Evolutionary conservation across 2,888 invertebrate species (phyloP).

Genomic region (Mayetiola destructor): DNA sequence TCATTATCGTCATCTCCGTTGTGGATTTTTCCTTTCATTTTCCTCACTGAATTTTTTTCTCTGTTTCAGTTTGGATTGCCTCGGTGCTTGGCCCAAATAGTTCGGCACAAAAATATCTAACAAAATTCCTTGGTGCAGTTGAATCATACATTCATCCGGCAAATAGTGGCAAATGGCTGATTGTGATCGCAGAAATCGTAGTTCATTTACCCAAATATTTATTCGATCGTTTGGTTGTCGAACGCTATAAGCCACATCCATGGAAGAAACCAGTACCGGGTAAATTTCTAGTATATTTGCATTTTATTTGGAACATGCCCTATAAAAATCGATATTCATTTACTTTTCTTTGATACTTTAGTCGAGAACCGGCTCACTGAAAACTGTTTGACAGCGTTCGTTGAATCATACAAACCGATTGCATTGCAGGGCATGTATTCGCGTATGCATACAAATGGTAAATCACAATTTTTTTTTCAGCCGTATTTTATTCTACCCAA

Average conservation of each 20-base stretch:
- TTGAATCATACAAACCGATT: conserved; percentile 56
- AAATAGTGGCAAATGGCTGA: conserved; percentile 69
- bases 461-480: too few relatives aligned
- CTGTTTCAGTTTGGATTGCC: conserved; percentile 43
- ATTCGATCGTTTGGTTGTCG: conserved; percentile 38
- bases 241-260: conserved; percentile 29
- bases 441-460: conserved; percentile 45
- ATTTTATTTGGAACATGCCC: not conserved
- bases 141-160: conserved; percentile 84
- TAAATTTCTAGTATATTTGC: conserved; percentile 9
- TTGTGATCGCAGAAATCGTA: conserved; percentile 49
- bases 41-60: not conserved
- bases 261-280: conserved; percentile 32
- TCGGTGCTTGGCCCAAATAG: conserved; percentile 52
- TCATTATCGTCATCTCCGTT: not conserved
- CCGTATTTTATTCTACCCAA: too few relatives aligned
- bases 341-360: too few relatives aligned
- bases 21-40: not conserved
- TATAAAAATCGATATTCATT: too few relatives aligned
- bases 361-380: conserved; percentile 58
- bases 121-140: conserved; percentile 64
- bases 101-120: conserved; percentile 53
- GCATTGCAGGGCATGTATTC: conserved; percentile 68
- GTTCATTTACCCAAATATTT: conserved; percentile 53
- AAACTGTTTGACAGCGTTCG: conserved; percentile 66